Conservation (phyloP, 1,140 invertebrate genomes). For the Zaprionus vittiger region DNA sequence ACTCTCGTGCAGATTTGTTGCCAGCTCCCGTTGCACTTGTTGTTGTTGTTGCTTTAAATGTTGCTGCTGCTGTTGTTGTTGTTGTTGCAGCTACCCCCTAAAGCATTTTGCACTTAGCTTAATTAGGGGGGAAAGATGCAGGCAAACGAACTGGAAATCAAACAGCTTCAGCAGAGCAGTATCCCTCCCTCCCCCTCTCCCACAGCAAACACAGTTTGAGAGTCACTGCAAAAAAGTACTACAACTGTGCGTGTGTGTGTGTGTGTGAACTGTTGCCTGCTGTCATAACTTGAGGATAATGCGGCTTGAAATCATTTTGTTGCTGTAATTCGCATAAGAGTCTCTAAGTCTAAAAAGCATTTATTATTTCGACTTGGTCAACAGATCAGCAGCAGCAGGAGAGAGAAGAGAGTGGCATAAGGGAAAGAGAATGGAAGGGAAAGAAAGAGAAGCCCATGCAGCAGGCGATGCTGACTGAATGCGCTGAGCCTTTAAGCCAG, state of each 20-base stretch:
- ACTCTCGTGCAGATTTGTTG: constrained; percentile 63
- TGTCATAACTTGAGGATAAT: constrained; percentile 83
- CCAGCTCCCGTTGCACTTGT: constrained; percentile 38
- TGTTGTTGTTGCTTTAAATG: not conserved
- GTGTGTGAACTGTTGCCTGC: constrained; percentile 25
- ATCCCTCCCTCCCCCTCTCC: not conserved
- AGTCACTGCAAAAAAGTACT: constrained; percentile 17
- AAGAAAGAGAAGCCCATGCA: not conserved
- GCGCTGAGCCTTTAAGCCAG: no score
- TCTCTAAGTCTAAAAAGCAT: constrained; percentile 81
- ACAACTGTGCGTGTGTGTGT: constrained; percentile 2
- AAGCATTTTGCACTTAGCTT: constrained; percentile 70
- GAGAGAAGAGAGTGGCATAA: not conserved
- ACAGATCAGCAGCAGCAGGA: constrained; percentile 19
- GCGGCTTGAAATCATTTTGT: constrained; percentile 80
- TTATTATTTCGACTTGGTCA: constrained; percentile 81
- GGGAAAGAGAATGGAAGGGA: not conserved
- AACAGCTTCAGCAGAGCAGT: constrained; percentile 12
- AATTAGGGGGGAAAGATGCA: constrained; percentile 62
- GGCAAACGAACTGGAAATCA: constrained; percentile 47
- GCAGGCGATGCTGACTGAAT: constrained; percentile 10
- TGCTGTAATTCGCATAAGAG: constrained; percentile 78
- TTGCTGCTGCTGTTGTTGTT: not conserved
- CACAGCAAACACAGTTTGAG: constrained; percentile 41
- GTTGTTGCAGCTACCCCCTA: constrained; percentile 4